Conservation (phyloP, 1,140 invertebrate species). For the Caenorhabditis brenneri region DNA sequence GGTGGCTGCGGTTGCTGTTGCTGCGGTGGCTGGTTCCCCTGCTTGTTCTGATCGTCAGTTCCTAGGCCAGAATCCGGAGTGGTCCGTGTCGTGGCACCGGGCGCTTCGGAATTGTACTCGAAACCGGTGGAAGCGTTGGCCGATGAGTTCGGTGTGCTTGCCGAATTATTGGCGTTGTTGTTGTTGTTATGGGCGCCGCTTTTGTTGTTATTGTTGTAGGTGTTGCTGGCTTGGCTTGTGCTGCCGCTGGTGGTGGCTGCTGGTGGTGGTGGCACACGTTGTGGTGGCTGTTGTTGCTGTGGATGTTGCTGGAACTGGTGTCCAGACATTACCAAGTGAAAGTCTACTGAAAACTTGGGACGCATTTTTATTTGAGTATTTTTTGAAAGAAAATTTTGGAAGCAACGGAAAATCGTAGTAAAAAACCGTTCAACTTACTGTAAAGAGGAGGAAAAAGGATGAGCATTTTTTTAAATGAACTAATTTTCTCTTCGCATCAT, state of each 20-base stretch:
- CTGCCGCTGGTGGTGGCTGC: too few relatives aligned
- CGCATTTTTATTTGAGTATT: too few relatives aligned
- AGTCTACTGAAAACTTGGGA: slow-evolving; percentile 13
- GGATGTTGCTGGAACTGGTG: slow-evolving; percentile 34
- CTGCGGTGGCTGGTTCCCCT: too few relatives aligned
- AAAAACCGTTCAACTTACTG: too few relatives aligned
- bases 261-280: not conserved
- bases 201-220: not conserved
- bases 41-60: slow-evolving; percentile 7
- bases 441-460: too few relatives aligned
- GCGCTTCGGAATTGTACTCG: slow-evolving; percentile 3
- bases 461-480: too few relatives aligned
- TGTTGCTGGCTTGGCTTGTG: too few relatives aligned
- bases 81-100: not conserved
- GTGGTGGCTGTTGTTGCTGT: slow-evolving; percentile 1
- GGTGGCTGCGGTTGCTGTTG: too few relatives aligned
- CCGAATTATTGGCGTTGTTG: not conserved
- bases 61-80: slow-evolving; percentile 20
- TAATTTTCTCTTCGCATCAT: too few relatives aligned
- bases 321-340: slow-evolving; percentile 39
- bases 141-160: not conserved
- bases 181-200: not conserved
- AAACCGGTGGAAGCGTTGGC: slow-evolving; percentile 1
- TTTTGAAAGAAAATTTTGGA: too few relatives aligned
- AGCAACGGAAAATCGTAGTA: too few relatives aligned